Conservation (phyloP, 2,113 vertebrate species). For the Cervus canadensis region DNA sequence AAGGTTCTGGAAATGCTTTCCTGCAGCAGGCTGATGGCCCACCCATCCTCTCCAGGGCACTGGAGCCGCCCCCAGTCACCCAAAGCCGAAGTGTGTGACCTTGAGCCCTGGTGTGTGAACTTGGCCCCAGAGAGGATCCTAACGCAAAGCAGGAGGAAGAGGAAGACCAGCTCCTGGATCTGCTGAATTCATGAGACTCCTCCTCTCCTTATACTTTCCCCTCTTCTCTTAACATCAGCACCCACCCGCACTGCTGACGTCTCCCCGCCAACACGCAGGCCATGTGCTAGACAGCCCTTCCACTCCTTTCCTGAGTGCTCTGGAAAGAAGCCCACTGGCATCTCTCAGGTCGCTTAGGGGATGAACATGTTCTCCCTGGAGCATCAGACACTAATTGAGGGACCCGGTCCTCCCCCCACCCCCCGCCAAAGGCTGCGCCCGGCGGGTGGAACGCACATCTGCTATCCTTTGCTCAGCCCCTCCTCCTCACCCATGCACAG, state of each 20-base stretch:
- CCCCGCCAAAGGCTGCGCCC: not conserved
- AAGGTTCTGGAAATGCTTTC: not conserved
- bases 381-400: not conserved
- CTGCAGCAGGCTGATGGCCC: not conserved
- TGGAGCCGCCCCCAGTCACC: not conserved
- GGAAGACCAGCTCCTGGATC: not conserved
- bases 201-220: not conserved
- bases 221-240: not conserved
- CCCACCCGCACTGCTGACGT: no score
- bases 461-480: not conserved
- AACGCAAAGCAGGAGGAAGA: not conserved
- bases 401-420: accelerated
- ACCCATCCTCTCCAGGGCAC: not conserved
- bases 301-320: not conserved
- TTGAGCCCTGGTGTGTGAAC: not conserved
- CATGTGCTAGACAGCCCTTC: not conserved
- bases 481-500: not conserved
- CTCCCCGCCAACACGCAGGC: not conserved
- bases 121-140: not conserved
- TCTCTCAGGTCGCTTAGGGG: not conserved
- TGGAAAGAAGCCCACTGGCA: not conserved
- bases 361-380: not conserved
- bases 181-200: not conserved
- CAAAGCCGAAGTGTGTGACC: not conserved
- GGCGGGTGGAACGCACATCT: not conserved